A percentile compares a stretch with the other conserved stretches of the same genome.
Evolutionary conservation across 2,113 vertebrate genomes (phyloP).

Genomic region (Rhegmatorhina hoffmannsi): DNA sequence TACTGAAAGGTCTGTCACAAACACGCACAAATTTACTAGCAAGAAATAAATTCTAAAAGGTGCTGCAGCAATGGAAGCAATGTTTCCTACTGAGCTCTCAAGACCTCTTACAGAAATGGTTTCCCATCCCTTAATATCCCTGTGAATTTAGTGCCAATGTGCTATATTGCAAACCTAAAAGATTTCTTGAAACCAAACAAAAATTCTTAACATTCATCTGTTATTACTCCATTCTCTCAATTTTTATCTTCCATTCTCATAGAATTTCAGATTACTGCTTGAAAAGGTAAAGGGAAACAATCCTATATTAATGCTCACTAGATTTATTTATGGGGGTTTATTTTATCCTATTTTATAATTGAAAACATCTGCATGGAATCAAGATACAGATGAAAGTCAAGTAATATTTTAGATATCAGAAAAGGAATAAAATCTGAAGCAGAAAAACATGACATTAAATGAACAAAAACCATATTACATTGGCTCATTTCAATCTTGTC

Average conservation of each 20-base stretch:
- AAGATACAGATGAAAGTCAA: background rate
- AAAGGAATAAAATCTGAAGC: background rate
- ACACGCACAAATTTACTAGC: background rate
- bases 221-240: background rate
- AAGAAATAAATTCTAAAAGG: background rate
- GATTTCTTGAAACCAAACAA: background rate
- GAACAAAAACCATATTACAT: background rate
- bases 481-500: background rate
- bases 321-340: background rate
- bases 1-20: background rate
- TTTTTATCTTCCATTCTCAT: background rate
- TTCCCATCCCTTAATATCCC: background rate
- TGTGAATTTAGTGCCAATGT: background rate
- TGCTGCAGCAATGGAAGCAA: background rate
- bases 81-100: background rate
- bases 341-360: background rate
- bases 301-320: background rate
- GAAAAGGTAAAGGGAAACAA: slow-evolving; percentile 8
- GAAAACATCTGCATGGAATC: background rate
- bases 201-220: background rate
- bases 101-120: background rate
- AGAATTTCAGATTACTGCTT: slow-evolving; percentile 5
- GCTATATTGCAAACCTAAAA: background rate
- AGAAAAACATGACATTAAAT: background rate
- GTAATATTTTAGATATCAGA: background rate